Evolutionary conservation across 37 sponge, comb jelly and placozoan genomes (phyloP).

Genomic region (Sycon ciliatum): DNA sequence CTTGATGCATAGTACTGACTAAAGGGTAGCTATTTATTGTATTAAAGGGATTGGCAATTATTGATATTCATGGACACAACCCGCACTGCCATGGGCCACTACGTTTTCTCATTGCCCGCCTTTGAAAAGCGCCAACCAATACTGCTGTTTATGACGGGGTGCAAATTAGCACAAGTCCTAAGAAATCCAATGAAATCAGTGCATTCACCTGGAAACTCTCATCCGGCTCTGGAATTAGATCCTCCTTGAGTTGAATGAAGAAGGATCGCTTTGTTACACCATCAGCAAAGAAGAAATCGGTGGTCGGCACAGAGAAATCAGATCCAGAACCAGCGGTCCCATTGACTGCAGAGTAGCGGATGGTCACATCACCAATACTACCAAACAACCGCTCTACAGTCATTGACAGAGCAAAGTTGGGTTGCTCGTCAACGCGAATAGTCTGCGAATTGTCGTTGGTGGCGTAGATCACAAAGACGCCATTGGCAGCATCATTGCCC

Average conservation of each 20-base stretch:
- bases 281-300: conserved; percentile 47
- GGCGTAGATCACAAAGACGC: conserved; percentile 29
- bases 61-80: no score
- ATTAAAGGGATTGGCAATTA: no score
- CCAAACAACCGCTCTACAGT: conserved; percentile 58
- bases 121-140: no score
- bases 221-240: conserved; percentile 48
- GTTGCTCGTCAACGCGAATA: neutral
- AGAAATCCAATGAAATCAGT: no score
- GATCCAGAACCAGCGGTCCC: conserved; percentile 25
- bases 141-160: no score
- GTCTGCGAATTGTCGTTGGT: neutral
- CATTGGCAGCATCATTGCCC: conserved; percentile 65
- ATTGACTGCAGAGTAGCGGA: conserved; percentile 35
- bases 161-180: no score
- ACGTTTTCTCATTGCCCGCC: no score
- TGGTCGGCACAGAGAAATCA: conserved; percentile 35
- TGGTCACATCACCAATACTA: conserved; percentile 41
- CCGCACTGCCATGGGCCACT: no score
- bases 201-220: no score
- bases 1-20: no score
- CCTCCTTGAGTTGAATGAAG: conserved; percentile 38
- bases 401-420: conserved; percentile 47
- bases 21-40: no score
- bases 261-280: conserved; percentile 29